Evolutionary conservation across 2,113 vertebrate species (phyloP), one percentile per base, ranked within the genome.

Genomic region (Planiliza haematocheilus): DNA sequence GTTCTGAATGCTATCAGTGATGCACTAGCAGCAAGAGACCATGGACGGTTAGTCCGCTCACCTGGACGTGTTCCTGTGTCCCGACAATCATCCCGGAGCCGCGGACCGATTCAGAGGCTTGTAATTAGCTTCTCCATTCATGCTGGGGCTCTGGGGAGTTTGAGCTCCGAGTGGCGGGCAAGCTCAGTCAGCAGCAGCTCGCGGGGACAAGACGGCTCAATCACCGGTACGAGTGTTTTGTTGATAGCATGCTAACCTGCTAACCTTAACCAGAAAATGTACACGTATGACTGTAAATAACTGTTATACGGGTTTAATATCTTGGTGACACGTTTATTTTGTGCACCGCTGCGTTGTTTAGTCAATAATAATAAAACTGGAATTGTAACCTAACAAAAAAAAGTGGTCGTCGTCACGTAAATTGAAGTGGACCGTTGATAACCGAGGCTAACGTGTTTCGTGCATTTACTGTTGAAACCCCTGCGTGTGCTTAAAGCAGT

Each of bases 211-310:
- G 77, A 88, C 89, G 85, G 88, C 86, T 79, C 81, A 78, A 74
- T 76, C 85, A 74, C 82, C 84, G 89, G 86, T 89, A 85, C 50
- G 83, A 16, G 75, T 86, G 76, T 86, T 82, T 68, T 76, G 64
- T 68, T 77, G 49, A 4, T 84, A 81, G 79, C 85, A 76, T 65
- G 80, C 74, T 87, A 86, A 21, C 61, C 10, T 24, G 60, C 62
- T 77, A 63, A 77, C 63, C 24, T 13, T n/a, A 74, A 63, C 3
- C 0, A 42, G 3, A 9, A 11, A 0, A 55, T 2, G 0, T 10
- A 21, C 24, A 14, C 0, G 11, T 14, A 6, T 5, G 39, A 6
- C 0, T 20, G 0, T 1, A 10, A 43, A 11, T 41, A 20, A 1
- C 1, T 18, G 0, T 30, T 5, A 1, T 1, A 24, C 24, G 38